These are phyloP conservation scores for Corythoichthys haematopterus DNA, from an alignment of 2,113 vertebrate species.

Conservation along the genomic window DNA sequence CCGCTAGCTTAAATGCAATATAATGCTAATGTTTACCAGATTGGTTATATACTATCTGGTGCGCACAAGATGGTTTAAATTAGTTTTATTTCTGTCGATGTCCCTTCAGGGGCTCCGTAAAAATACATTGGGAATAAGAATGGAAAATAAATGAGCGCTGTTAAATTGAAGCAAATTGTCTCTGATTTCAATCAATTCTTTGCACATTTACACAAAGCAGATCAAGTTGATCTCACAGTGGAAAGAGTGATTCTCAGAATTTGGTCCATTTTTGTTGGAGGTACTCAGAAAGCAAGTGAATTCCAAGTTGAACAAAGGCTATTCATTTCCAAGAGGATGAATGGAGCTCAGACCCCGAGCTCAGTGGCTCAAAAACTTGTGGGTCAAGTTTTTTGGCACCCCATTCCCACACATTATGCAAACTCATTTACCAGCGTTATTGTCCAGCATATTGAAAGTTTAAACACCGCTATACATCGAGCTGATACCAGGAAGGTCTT, in stretches of 20 bases:
- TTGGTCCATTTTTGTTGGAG: slow-evolving; percentile 37
- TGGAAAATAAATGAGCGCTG: slow-evolving; percentile 10
- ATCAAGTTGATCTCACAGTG: slow-evolving; percentile 3
- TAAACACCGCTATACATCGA: background rate
- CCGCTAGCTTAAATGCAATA: no score
- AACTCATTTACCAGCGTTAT: background rate
- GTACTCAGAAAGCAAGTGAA: slow-evolving; percentile 42
- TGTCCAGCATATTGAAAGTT: background rate
- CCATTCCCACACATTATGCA: slow-evolving; percentile 23
- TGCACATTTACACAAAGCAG: background rate
- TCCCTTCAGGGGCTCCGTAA: no score
- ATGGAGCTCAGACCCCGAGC: slow-evolving; percentile 48
- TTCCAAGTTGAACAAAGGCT: slow-evolving; percentile 32
- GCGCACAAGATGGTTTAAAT: no score
- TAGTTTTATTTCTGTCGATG: no score
- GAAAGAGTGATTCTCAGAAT: slow-evolving; percentile 14
- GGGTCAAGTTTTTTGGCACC: slow-evolving; percentile 32
- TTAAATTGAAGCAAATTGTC: background rate
- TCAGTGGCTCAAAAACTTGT: slow-evolving; percentile 32
- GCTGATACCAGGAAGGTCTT: background rate
- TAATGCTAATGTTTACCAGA: no score
- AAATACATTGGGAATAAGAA: background rate
- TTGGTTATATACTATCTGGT: no score
- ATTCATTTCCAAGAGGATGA: slow-evolving; percentile 40
- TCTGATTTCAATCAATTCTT: background rate